Evolutionary conservation across 2,113 vertebrate genomes (phyloP).

Genomic region (Cromileptes altivelis): DNA sequence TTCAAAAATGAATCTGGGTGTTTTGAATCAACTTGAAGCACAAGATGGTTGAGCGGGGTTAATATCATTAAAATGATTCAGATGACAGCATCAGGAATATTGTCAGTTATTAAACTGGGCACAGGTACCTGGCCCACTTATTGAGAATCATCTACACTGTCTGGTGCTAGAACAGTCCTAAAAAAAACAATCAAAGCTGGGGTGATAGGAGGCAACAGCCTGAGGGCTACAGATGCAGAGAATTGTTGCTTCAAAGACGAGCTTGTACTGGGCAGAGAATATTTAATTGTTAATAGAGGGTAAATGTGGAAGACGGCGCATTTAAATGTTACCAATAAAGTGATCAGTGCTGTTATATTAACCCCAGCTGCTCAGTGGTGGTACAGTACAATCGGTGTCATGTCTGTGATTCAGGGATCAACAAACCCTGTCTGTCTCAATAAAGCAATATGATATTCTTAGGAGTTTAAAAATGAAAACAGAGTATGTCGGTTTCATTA

Average conservation of each 20-base stretch:
- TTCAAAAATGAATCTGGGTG: background rate
- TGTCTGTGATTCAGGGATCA: conserved; percentile 14
- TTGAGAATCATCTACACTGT: conserved; percentile 16
- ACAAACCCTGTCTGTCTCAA: conserved; percentile 13
- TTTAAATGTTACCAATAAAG: background rate
- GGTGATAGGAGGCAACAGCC: conserved; percentile 33
- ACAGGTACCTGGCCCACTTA: conserved; percentile 24
- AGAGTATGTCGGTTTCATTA: conserved; percentile 33
- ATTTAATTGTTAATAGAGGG: conserved; percentile 42
- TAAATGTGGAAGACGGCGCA: conserved; percentile 25
- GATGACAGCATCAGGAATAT: conserved; percentile 13
- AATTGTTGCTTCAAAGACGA: conserved; percentile 36
- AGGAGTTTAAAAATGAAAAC: conserved; percentile 33
- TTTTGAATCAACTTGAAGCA: background rate
- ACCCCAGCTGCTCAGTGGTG: too few species aligned
- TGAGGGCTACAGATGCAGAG: conserved; percentile 17
- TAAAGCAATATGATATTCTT: conserved; percentile 24
- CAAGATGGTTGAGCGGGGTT: background rate
- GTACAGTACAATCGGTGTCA: background rate
- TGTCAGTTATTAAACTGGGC: conserved; percentile 13
- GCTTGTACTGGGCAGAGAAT: conserved; percentile 22
- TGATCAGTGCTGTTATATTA: background rate
- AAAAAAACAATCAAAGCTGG: conserved; percentile 27
- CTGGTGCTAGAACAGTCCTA: conserved; percentile 23
- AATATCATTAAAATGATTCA: conserved; percentile 8